Evolutionary conservation across 1,140 invertebrate species (phyloP).

Genomic region (Penaeus indicus): DNA sequence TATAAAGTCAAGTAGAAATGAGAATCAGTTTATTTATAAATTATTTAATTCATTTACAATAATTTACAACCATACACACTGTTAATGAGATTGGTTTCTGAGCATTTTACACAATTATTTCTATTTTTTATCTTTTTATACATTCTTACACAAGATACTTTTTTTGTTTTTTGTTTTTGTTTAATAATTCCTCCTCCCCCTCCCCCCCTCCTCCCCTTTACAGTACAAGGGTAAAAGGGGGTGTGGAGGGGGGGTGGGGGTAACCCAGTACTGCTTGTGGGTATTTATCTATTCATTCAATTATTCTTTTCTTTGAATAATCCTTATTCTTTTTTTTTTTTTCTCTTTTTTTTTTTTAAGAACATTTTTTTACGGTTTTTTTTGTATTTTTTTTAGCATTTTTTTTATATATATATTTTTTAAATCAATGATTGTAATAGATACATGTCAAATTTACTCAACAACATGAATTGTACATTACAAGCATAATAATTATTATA

Average conservation of each 20-base stretch:
- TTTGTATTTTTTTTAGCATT: too few relatives aligned
- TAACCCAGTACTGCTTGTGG: too few relatives aligned
- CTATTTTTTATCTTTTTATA: slow-evolving; percentile 54
- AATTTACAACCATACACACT: slow-evolving; percentile 67
- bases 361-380: too few relatives aligned
- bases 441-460: slow-evolving; percentile 60
- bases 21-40: slow-evolving; percentile 68
- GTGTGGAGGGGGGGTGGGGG: too few relatives aligned
- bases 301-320: too few relatives aligned
- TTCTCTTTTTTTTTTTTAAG: too few relatives aligned
- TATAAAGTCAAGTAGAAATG: slow-evolving; percentile 54
- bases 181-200: too few relatives aligned
- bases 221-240: too few relatives aligned
- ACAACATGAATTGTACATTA: slow-evolving; percentile 64
- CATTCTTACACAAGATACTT: slow-evolving; percentile 60
- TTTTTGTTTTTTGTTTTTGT: too few relatives aligned
- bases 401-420: not conserved
- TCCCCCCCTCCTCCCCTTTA: too few relatives aligned
- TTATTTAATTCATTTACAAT: slow-evolving; percentile 67
- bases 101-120: slow-evolving; percentile 62
- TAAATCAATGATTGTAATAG: slow-evolving; percentile 31
- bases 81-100: slow-evolving; percentile 66
- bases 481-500: slow-evolving; percentile 59
- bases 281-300: too few relatives aligned
- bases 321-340: too few relatives aligned